These are phyloP conservation scores for Poecilia picta DNA, from an alignment of 2,797 vertebrate genomes.

Conservation along the genomic window DNA sequence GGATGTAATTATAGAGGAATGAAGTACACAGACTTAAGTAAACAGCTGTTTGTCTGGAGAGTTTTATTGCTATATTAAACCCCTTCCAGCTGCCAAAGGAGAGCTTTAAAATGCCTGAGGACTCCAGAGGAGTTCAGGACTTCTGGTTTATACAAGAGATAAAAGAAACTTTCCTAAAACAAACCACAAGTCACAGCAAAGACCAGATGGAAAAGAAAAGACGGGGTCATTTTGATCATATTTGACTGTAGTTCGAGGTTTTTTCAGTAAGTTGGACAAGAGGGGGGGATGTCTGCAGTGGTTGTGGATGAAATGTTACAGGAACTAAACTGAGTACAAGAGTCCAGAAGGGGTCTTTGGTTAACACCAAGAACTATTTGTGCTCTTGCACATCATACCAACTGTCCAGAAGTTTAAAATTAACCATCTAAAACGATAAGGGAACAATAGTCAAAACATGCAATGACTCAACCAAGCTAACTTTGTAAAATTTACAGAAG, in stretches of 20 bases:
- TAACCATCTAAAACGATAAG: too few relatives aligned
- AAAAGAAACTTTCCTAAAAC: background rate
- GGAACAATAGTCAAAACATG: too few relatives aligned
- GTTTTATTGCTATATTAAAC: constrained; percentile 28
- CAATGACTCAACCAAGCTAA: too few relatives aligned
- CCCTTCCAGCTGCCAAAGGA: background rate
- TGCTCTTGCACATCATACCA: too few relatives aligned
- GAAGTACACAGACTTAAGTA: background rate
- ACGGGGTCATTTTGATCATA: background rate
- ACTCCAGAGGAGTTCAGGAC: background rate
- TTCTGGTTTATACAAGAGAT: constrained; percentile 1
- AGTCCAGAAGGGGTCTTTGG: background rate
- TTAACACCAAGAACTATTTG: too few relatives aligned
- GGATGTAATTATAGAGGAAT: constrained; percentile 12
- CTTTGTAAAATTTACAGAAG: too few relatives aligned
- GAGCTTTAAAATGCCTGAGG: background rate
- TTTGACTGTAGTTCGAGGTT: background rate
- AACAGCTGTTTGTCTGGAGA: constrained; percentile 28
- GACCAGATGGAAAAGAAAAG: background rate
- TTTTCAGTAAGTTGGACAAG: background rate
- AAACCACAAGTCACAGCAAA: background rate
- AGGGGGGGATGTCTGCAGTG: background rate
- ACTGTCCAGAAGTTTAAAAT: too few relatives aligned
- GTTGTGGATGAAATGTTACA: background rate
- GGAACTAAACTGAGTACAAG: background rate